These are phyloP conservation scores for Zoanthus gigantus DNA, from an alignment of 92 coral and sea anemone genomes.

Conservation along the genomic window DNA sequence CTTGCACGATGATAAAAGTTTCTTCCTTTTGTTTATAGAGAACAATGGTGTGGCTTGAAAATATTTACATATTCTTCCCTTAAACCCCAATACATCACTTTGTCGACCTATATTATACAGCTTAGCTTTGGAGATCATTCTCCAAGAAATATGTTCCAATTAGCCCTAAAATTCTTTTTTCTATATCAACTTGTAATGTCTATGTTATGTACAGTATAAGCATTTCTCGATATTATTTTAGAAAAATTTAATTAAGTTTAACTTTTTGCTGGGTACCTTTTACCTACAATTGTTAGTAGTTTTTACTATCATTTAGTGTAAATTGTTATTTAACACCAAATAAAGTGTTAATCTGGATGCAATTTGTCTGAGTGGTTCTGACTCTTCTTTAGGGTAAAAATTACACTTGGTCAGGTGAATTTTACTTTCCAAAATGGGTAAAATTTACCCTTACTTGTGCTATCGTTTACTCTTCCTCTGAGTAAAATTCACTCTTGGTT, in stretches of 20 bases:
- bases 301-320: conserved; percentile 5
- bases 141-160: too few relatives aligned
- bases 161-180: too few relatives aligned
- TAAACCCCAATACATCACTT: too few relatives aligned
- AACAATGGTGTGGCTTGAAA: too few relatives aligned
- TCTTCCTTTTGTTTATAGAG: too few relatives aligned
- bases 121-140: too few relatives aligned
- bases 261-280: not conserved
- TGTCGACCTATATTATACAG: too few relatives aligned
- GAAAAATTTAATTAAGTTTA: not conserved
- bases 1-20: too few relatives aligned
- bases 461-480: not conserved
- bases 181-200: too few relatives aligned
- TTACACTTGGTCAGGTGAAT: not conserved
- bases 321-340: conserved; percentile 16
- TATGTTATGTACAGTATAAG: not conserved
- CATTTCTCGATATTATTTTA: not conserved
- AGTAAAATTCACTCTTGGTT: conserved; percentile 6
- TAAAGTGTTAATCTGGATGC: conserved; percentile 39
- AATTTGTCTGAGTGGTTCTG: conserved; percentile 9
- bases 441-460: not conserved
- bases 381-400: not conserved
- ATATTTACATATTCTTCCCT: too few relatives aligned
- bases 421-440: not conserved
- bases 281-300: conserved; percentile 10